Evolutionary conservation across 2,113 vertebrate species (phyloP).

Genomic region (Scophthalmus maximus): DNA sequence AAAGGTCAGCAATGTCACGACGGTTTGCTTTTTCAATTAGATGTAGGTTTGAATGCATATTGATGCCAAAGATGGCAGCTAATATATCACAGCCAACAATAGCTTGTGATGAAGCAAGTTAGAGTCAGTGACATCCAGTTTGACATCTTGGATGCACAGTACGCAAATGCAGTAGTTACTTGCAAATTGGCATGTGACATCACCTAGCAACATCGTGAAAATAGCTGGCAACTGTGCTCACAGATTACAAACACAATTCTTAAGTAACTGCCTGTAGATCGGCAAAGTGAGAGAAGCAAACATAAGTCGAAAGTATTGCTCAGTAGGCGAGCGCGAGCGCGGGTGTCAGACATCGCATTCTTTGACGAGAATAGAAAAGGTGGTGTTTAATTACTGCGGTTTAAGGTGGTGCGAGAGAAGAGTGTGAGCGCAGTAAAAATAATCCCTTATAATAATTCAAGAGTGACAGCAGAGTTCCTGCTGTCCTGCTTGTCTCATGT

Average conservation of each 20-base stretch:
- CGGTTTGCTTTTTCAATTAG: too few relatives aligned
- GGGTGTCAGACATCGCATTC: constrained; percentile 41
- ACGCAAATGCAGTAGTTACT: too few relatives aligned
- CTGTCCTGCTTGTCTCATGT: constrained; percentile 23
- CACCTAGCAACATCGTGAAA: neutral
- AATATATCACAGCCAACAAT: too few relatives aligned
- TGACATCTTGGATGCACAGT: too few relatives aligned
- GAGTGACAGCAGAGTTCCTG: constrained; percentile 48
- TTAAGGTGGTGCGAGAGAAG: constrained; percentile 45
- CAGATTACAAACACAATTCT: too few relatives aligned
- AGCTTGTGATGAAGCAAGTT: too few relatives aligned
- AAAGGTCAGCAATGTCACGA: too few relatives aligned
- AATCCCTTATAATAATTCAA: constrained; percentile 48
- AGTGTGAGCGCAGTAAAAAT: constrained; percentile 62
- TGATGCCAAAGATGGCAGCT: too few relatives aligned
- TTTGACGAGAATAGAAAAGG: constrained; percentile 53
- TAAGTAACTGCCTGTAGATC: neutral
- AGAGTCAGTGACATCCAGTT: too few relatives aligned
- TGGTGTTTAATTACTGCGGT: constrained; percentile 65
- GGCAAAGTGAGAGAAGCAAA: constrained; percentile 19
- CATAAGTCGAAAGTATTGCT: constrained; percentile 31
- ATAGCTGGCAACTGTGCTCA: too few relatives aligned
- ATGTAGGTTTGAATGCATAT: too few relatives aligned
- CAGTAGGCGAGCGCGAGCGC: constrained; percentile 17
- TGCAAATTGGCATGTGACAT: neutral